Percentiles rank a stretch among this genome's conserved stretches.
These are phyloP conservation scores for Ectropis grisescens DNA, from an alignment of 1,140 invertebrate genomes.

Conservation along the genomic window DNA sequence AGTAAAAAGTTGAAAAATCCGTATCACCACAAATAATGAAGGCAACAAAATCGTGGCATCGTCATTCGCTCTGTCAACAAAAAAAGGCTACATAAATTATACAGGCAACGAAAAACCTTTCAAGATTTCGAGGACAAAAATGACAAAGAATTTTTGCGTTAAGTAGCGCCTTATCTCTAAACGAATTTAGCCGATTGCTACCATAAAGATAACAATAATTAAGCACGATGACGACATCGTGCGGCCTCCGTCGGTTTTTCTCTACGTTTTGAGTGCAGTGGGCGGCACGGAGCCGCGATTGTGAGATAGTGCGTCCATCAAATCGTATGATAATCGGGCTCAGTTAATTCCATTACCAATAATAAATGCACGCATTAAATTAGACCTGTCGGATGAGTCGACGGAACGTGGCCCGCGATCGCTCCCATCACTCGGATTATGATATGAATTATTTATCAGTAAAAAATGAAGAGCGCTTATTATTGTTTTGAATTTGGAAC, in stretches of 20 bases:
- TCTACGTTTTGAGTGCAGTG: slow-evolving; percentile 35
- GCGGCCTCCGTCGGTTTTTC: slow-evolving; percentile 35
- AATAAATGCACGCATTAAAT: slow-evolving; percentile 68
- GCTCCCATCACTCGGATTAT: slow-evolving; percentile 61
- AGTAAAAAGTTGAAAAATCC: slow-evolving; percentile 19
- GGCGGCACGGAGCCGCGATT: slow-evolving; percentile 46
- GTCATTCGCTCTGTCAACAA: slow-evolving; percentile 40
- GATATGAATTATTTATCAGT: slow-evolving; percentile 65
- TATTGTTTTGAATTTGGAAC: slow-evolving; percentile 58
- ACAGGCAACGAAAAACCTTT: slow-evolving; percentile 19
- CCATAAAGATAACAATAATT: slow-evolving; percentile 67
- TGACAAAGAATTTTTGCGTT: slow-evolving; percentile 47
- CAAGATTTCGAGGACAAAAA: slow-evolving; percentile 33
- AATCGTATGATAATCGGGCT: slow-evolving; percentile 65
- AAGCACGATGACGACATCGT: slow-evolving; percentile 50
- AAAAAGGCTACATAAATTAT: slow-evolving; percentile 28
- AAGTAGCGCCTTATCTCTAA: slow-evolving; percentile 47
- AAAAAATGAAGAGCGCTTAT: slow-evolving; percentile 38
- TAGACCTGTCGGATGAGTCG: slow-evolving; percentile 62
- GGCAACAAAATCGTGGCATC: slow-evolving; percentile 33
- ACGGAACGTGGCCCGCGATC: slow-evolving; percentile 38
- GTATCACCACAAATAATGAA: slow-evolving; percentile 64
- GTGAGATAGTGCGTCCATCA: slow-evolving; percentile 63
- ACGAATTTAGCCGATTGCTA: slow-evolving; percentile 54
- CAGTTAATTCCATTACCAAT: slow-evolving; percentile 67